phyloP scores from a whole-genome alignment of 2,797 vertebrate species.

The Echeneis naucrates region DNA sequence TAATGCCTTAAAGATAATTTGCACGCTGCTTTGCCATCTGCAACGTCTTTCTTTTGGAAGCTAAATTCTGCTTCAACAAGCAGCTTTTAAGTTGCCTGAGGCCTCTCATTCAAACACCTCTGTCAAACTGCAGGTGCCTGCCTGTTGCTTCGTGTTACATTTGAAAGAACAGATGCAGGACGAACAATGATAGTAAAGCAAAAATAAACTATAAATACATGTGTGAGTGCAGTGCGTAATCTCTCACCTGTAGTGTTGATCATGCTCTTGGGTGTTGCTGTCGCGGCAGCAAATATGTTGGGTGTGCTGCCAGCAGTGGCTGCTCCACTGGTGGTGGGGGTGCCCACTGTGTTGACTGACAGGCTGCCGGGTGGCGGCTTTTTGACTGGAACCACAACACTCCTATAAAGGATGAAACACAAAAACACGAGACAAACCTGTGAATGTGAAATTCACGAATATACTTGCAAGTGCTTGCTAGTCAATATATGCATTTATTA shows the following conservation, averaged over 20 bases:
- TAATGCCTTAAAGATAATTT: neutral
- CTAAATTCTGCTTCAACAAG: slow-evolving; percentile 18
- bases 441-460: neutral
- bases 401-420: slow-evolving; percentile 82
- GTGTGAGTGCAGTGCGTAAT: neutral
- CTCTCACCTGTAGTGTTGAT: slow-evolving; percentile 98
- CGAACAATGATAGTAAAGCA: neutral
- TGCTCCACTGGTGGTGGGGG: slow-evolving; percentile 87
- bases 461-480: neutral
- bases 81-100: slow-evolving; percentile 24
- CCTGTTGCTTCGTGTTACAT: slow-evolving; percentile 13
- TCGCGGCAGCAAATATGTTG: slow-evolving; percentile 96
- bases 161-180: neutral
- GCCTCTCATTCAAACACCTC: slow-evolving; percentile 33
- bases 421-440: slow-evolving; percentile 14
- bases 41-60: slow-evolving; percentile 2
- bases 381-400: slow-evolving; percentile 97
- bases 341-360: slow-evolving; percentile 96
- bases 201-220: neutral
- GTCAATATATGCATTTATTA: neutral
- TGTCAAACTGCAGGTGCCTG: slow-evolving; percentile 27
- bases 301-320: slow-evolving; percentile 92
- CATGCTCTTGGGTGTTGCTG: slow-evolving; percentile 99
- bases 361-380: slow-evolving; percentile 96
- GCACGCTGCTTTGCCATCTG: neutral